Percentiles rank a stretch among this genome's conserved stretches.
phyloP scores from a whole-genome alignment of 2,888 invertebrate species.

The Amiota mariae region DNA sequence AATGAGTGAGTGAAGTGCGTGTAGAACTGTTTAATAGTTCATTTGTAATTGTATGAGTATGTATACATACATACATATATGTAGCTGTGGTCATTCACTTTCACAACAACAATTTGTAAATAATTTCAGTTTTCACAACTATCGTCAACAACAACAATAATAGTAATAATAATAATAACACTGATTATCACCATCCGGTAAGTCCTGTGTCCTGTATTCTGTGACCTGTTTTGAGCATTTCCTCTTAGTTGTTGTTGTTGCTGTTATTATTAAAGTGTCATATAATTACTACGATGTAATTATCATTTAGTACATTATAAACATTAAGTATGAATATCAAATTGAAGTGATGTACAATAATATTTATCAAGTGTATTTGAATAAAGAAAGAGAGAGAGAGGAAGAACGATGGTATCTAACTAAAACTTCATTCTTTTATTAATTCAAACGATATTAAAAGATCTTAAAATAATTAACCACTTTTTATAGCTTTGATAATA shows the following conservation, averaged over 20 bases:
- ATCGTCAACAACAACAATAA: not conserved
- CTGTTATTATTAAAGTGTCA: constrained; percentile 11
- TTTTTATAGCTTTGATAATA: no score
- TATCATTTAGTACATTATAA: constrained; percentile 10
- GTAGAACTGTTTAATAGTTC: constrained; percentile 24
- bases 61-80: not conserved
- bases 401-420: no score
- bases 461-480: no score
- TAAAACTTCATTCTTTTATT: no score
- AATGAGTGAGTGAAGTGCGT: constrained; percentile 25
- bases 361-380: no score
- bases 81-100: not conserved
- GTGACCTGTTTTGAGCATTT: not conserved
- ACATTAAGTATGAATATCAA: not conserved
- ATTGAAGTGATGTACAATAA: no score
- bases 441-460: no score
- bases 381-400: no score
- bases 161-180: no score
- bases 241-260: not conserved
- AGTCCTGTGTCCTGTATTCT: no score
- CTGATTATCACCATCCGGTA: no score
- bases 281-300: constrained; percentile 25
- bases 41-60: constrained; percentile 3
- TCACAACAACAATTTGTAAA: constrained; percentile 21
- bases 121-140: constrained; percentile 19